Evolutionary conservation across 2,888 invertebrate species (phyloP).

Genomic region (Drymonia ruficornis): DNA sequence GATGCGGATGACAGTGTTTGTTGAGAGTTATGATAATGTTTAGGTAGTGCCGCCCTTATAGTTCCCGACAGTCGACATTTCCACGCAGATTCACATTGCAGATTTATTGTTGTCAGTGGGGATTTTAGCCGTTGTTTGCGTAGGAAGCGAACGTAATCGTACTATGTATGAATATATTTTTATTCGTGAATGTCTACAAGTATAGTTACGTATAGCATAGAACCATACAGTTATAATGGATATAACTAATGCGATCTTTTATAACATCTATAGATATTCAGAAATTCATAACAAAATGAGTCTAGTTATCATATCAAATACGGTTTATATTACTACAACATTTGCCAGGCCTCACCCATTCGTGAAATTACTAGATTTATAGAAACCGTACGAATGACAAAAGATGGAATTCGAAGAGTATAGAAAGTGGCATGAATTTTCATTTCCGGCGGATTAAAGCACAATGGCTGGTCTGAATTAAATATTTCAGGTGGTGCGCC

Average conservation of each 20-base stretch:
- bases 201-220: background rate
- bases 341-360: too few relatives aligned
- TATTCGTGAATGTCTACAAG: background rate
- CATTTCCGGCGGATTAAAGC: slow-evolving; percentile 70
- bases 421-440: slow-evolving; percentile 52
- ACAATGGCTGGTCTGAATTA: slow-evolving; percentile 70
- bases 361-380: background rate
- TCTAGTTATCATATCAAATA: too few relatives aligned
- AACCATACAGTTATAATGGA: background rate
- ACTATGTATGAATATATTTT: background rate
- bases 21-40: slow-evolving; percentile 6
- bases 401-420: slow-evolving; percentile 21
- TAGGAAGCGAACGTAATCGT: background rate
- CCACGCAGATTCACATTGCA: slow-evolving; percentile 6
- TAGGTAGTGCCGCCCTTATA: slow-evolving; percentile 5
- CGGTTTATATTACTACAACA: too few relatives aligned
- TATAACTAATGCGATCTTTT: too few relatives aligned
- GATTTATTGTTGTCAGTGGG: slow-evolving; percentile 6
- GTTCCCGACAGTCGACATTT: slow-evolving; percentile 6
- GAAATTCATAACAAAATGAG: too few relatives aligned
- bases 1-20: background rate
- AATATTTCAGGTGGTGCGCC: slow-evolving; percentile 76
- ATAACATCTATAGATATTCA: too few relatives aligned
- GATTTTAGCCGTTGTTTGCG: slow-evolving; percentile 6
- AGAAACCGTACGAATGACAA: background rate